These are phyloP conservation scores for Coenonympha arcania DNA, from an alignment of 2,888 invertebrate genomes.

Conservation along the genomic window DNA sequence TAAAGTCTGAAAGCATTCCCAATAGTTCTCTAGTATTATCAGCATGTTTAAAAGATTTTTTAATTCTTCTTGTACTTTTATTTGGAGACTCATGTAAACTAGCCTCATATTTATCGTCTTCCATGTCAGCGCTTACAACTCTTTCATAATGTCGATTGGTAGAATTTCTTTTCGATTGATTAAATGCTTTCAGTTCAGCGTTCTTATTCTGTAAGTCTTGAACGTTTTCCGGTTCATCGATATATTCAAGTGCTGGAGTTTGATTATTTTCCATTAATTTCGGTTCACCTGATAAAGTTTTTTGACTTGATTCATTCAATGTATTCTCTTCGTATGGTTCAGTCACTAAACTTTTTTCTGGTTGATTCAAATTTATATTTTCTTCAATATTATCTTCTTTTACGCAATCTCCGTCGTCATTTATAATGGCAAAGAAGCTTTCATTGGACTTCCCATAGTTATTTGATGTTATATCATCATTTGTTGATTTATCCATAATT, in stretches of 20 bases:
- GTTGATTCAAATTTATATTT: neutral
- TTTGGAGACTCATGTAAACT: conserved; percentile 18
- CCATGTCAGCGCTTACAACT: conserved; percentile 28
- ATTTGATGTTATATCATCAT: conserved; percentile 5
- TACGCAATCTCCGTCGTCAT: conserved; percentile 7
- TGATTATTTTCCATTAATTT: neutral
- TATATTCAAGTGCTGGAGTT: conserved; percentile 25
- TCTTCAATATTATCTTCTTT: neutral
- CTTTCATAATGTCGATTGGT: conserved; percentile 33
- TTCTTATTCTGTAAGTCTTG: conserved; percentile 29
- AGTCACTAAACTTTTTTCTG: neutral
- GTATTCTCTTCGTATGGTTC: too few species aligned
- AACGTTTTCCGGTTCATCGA: conserved; percentile 21
- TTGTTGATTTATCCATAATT: neutral
- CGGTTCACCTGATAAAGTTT: neutral
- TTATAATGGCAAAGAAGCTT: conserved; percentile 37
- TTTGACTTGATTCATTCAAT: neutral
- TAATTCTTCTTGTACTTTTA: conserved; percentile 18
- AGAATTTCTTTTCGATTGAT: conserved; percentile 15
- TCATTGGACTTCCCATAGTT: conserved; percentile 31
- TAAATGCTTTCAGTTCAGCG: conserved; percentile 22
- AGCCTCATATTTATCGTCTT: conserved; percentile 14
- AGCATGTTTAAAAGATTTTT: conserved; percentile 38
- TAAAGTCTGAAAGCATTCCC: conserved; percentile 50
- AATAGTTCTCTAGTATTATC: conserved; percentile 53